phyloP scores from a whole-genome alignment of 2,113 vertebrate genomes.

The Murina feae region DNA sequence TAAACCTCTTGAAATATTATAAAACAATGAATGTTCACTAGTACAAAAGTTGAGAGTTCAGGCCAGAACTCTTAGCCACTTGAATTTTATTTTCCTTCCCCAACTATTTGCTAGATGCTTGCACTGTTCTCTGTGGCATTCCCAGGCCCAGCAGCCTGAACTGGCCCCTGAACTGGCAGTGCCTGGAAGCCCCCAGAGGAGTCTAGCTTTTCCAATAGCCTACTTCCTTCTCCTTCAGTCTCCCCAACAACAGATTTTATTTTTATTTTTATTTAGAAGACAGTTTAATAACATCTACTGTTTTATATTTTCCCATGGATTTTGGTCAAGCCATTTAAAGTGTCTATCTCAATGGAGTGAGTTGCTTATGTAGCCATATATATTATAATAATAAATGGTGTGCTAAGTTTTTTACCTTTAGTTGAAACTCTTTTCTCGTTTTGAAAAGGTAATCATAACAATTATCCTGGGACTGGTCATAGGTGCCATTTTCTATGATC shows the following conservation, averaged over 20 bases:
- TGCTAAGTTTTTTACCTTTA: neutral
- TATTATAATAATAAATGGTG: neutral
- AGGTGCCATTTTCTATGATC: slow-evolving; percentile 88
- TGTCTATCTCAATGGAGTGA: neutral
- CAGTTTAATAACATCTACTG: neutral
- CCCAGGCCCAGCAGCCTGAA: too few relatives aligned
- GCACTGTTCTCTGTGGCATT: fast-evolving
- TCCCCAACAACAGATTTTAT: neutral
- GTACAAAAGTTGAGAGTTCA: neutral
- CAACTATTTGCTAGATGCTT: neutral
- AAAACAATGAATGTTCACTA: neutral
- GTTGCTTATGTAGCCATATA: neutral
- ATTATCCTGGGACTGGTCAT: slow-evolving; percentile 85
- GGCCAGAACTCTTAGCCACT: neutral
- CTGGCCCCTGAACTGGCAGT: neutral
- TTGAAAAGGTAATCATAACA: slow-evolving; percentile 83
- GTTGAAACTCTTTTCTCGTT: slow-evolving; percentile 27
- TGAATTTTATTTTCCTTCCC: neutral
- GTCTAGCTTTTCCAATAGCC: neutral
- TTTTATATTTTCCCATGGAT: neutral
- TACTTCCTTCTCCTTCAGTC: neutral
- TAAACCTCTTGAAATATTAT: slow-evolving; percentile 2
- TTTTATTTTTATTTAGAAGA: neutral
- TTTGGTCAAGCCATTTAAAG: neutral
- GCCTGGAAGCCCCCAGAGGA: neutral